A percentile compares a stretch with the other conserved stretches of the same genome.
Evolutionary conservation across 2,113 vertebrate genomes (phyloP).

Genomic region (Epinephelus moara): DNA sequence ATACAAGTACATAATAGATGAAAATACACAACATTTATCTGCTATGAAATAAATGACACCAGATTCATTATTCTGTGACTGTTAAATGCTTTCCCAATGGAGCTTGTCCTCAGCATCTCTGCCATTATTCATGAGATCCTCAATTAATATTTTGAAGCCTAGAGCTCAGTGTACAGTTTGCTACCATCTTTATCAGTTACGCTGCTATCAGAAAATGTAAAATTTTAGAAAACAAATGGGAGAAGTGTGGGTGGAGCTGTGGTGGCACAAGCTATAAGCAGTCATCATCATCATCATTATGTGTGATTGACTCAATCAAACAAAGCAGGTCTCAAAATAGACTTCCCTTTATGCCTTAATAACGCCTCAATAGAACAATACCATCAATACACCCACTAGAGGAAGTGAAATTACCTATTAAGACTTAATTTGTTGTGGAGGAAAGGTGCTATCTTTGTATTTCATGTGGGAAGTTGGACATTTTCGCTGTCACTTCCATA

Average conservation of each 20-base stretch:
- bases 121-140: neutral
- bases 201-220: neutral
- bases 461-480: neutral
- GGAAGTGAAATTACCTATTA: slow-evolving; percentile 18
- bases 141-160: neutral
- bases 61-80: neutral
- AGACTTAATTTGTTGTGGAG: neutral
- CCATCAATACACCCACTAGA: slow-evolving; percentile 1
- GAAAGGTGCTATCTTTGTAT: neutral
- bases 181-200: neutral
- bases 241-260: neutral
- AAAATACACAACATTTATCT: neutral
- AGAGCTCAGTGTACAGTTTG: neutral
- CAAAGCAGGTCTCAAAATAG: slow-evolving; percentile 12
- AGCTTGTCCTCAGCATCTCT: neutral
- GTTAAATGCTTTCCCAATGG: neutral
- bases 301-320: neutral
- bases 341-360: neutral
- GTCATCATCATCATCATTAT: neutral
- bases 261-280: neutral
- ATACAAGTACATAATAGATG: neutral
- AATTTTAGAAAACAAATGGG: neutral
- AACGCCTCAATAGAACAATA: slow-evolving; percentile 3
- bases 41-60: neutral
- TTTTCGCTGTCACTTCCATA: neutral